Evolutionary conservation across 2,113 vertebrate species (phyloP).

Genomic region (Nerophis lumbriciformis): DNA sequence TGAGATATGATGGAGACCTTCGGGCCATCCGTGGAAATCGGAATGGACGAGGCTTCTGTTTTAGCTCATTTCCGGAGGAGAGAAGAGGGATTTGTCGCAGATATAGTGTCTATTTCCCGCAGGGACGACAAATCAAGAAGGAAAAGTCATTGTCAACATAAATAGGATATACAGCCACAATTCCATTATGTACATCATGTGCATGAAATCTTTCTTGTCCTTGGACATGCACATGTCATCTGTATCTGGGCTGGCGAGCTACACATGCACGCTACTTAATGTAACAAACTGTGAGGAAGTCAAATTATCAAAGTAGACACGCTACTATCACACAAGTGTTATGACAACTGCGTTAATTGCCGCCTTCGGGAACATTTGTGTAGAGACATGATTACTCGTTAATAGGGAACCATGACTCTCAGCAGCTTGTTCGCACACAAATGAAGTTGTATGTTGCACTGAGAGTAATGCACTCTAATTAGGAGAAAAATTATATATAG

Average conservation of each 20-base stretch:
- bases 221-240: background rate
- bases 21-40: slow-evolving; percentile 2
- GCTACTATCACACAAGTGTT: slow-evolving; percentile 52
- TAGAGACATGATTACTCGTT: slow-evolving; percentile 67
- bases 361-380: slow-evolving; percentile 68
- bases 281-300: background rate
- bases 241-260: background rate
- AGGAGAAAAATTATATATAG: no score
- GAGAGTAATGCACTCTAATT: no score
- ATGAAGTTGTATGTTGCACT: no score
- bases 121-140: slow-evolving; percentile 1
- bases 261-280: background rate
- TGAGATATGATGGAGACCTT: slow-evolving; percentile 4
- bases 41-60: background rate
- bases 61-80: slow-evolving; percentile 1
- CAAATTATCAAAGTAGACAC: background rate
- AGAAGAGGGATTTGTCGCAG: slow-evolving; percentile 4
- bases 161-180: background rate
- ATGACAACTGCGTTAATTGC: slow-evolving; percentile 74
- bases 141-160: background rate
- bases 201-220: background rate
- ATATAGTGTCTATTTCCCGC: background rate
- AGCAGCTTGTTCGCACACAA: no score
- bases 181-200: background rate
- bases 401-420: slow-evolving; percentile 46